phyloP scores from a whole-genome alignment of 2,888 invertebrate species.

The Parnassius orleans region DNA sequence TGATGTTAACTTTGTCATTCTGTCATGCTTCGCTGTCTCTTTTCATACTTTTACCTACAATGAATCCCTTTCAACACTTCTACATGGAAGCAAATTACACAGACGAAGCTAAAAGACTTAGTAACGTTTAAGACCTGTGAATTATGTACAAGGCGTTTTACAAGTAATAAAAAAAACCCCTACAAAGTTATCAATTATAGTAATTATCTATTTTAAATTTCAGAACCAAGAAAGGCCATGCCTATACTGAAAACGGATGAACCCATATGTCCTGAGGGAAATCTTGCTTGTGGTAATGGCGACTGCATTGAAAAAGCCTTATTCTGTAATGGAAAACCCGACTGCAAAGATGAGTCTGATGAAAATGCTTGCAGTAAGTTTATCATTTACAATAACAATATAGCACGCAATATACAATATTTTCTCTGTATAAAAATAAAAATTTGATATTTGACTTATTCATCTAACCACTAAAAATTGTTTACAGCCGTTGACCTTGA shows the following conservation, averaged over 20 bases:
- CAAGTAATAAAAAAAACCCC: not conserved
- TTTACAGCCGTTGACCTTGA: conserved; percentile 91
- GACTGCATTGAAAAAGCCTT: conserved; percentile 95
- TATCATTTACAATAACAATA: not conserved
- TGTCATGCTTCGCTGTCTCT: conserved; percentile 56
- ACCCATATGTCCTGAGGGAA: conserved; percentile 94
- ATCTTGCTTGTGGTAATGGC: conserved; percentile 94
- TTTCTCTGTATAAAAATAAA: no score
- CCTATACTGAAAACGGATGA: conserved; percentile 96
- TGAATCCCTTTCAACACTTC: conserved; percentile 48
- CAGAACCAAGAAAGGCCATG: conserved; percentile 94
- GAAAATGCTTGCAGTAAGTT: conserved; percentile 97
- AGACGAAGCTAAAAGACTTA: conserved; percentile 37
- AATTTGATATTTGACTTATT: no score
- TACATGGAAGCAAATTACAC: conserved; percentile 47
- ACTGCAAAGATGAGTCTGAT: conserved; percentile 96
- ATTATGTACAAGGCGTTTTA: not conserved
- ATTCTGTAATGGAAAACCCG: conserved; percentile 95
- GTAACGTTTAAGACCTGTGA: conserved; percentile 20
- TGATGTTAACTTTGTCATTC: conserved; percentile 46
- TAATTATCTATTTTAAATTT: conserved; percentile 41
- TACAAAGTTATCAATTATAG: not conserved
- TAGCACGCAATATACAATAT: no score
- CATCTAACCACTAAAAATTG: conserved; percentile 2
- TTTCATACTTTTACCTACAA: conserved; percentile 39